A percentile compares a stretch with the other conserved stretches of the same genome.
Conservation (phyloP, 2,797 vertebrate genomes). For the Onychomys torridus region DNA sequence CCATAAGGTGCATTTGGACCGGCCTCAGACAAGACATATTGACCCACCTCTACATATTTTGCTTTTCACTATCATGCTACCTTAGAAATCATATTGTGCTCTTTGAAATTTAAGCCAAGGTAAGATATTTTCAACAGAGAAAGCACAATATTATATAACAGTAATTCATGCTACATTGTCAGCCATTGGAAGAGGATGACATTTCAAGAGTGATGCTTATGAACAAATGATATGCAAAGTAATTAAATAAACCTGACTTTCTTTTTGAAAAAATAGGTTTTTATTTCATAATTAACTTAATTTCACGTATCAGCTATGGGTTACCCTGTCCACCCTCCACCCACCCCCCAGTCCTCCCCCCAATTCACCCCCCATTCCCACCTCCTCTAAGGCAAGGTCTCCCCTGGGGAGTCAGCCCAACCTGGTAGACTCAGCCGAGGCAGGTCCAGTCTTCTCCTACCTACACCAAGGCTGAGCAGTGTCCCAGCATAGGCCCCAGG, state of each 20-base stretch:
- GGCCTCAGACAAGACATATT: not conserved
- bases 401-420: no score
- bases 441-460: no score
- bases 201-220: not conserved
- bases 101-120: not conserved
- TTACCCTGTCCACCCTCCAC: no score
- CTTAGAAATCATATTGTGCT: not conserved
- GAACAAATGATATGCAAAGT: not conserved
- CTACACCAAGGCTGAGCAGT: no score
- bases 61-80: not conserved
- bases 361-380: no score
- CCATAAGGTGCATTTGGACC: not conserved
- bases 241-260: conserved; percentile 37
- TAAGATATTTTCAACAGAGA: not conserved
- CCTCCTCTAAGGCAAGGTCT: no score
- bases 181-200: not conserved
- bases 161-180: not conserved
- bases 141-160: not conserved
- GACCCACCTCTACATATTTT: not conserved
- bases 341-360: no score
- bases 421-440: no score
- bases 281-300: no score
- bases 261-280: no score
- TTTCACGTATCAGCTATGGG: no score
- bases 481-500: no score